Evolutionary conservation across 1,140 invertebrate species (phyloP), one percentile per base, ranked within the genome.

Genomic region (Bombus balteatus): DNA sequence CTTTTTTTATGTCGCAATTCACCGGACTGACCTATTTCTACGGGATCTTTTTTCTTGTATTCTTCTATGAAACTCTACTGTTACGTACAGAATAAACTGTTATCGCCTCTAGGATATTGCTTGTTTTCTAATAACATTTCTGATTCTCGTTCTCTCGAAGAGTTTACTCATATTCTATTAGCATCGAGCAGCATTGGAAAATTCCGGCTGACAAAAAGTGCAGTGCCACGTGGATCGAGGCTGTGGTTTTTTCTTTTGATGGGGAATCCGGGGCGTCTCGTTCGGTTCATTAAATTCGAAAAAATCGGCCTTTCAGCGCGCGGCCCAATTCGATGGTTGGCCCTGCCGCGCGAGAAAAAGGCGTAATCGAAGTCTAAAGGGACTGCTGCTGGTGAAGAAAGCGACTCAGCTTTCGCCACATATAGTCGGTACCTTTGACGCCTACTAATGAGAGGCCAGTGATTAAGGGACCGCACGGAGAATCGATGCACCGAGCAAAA

Each of bases 361-460:
- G 79, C 86, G 87, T 80, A 80, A 90, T 88, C 89, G 78, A 78
- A 74, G 80, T 90, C 90, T 90, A 90, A 90, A 90, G 86, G 86
- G 89, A 90, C 43, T 86, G 28, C 47, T 53, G 18, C 81, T 37
- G 74, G 75, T 66, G 83, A 90, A 90, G 88, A 90, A 81, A 85
- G 75, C 71, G 83, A 82, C 71, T 83, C 86, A 71, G 75, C 89
- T 88, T 73, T 83, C 83, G 82, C 80, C 88, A 41, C 86, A n/a
- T n/a, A 83, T 85, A 53, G 89, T 92, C 90, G 91, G 90, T 87
- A 76, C 91, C 87, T 87, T 91, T 92, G 90, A 92, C 91, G 89
- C 88, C 88, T 91, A 88, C 92, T 92, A 92, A 91, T 92, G 91
- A 92, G 87, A 84, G 80, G 82, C 81, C 81, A 66, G 82, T 91